Evolutionary conservation across 2,797 vertebrate genomes (phyloP).

Genomic region (Alosa sapidissima): DNA sequence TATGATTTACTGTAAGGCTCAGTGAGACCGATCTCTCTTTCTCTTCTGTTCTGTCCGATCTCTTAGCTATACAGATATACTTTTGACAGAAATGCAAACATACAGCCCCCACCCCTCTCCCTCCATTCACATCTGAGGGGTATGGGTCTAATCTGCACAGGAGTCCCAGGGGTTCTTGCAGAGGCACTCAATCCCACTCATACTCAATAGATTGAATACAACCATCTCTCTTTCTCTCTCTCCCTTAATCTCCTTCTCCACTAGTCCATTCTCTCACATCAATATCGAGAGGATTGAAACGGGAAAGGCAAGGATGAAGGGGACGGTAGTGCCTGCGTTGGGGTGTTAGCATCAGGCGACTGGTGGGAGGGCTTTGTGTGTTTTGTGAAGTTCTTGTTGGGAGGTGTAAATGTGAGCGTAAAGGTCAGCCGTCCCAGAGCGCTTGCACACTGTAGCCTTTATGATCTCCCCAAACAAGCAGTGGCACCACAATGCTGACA

Average conservation of each 20-base stretch:
- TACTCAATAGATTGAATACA: conserved; percentile 11
- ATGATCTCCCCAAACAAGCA: neutral
- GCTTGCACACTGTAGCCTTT: neutral
- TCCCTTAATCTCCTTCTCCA: neutral
- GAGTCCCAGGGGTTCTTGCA: neutral
- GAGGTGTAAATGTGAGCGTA: neutral
- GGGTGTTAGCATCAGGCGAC: neutral
- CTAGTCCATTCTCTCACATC: neutral
- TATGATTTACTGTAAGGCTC: neutral
- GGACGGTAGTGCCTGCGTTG: neutral
- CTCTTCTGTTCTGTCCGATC: neutral
- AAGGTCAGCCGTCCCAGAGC: conserved; percentile 10
- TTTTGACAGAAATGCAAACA: neutral
- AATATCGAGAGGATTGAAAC: neutral
- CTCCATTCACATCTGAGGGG: neutral
- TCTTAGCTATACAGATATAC: neutral
- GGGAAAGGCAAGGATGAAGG: neutral
- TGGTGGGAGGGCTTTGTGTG: neutral
- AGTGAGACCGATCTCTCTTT: neutral
- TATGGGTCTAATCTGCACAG: neutral
- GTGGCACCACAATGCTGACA: neutral
- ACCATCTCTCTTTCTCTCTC: neutral
- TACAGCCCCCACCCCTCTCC: neutral
- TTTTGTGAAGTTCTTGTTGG: neutral
- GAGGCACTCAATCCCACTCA: neutral